Base-by-base conservation (phyloP, 2,888 invertebrate species). In the Cephonodes hylas region DNA sequence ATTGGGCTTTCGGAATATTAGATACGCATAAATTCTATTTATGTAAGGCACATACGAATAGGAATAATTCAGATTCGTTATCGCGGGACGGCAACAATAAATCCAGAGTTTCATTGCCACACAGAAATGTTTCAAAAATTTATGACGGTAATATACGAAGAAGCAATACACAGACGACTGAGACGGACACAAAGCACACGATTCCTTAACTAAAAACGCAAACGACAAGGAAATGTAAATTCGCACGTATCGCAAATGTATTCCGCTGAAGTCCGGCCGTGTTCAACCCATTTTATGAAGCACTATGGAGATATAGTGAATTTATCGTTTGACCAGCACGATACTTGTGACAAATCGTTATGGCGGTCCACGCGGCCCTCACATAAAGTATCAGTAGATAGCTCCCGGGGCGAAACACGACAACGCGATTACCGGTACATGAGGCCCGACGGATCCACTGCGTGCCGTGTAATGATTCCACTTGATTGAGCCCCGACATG, bases 401-500 rank as follows among this genome's bases (percentile, higher is more conserved):
- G 81, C 85, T 83, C 86, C 87, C 69, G 84, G 76, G 80, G 86
- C 77, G 83, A 78, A 69, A 85, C 86, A 87, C 82, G 84, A 86
- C 83, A 80, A 71, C 79, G 69, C 80, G 84, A 85, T 85, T 85
- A 84, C 76, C 62, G 77, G 71, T 76, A 83, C 79, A 76, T 67
- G 73, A 71, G 58, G 58, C 46, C 58, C 61, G 57, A 61, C 61
- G 34, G 57, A 58, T 61, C 34, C 46, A 57, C 48, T 34, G 60
- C 60, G 46, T 61, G 53, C 42, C 42, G 42, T 45, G 58, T 58
- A 61, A 61, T 61, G 61, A 58, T 61, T 60, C 53, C 48, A 42
- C 48, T 13, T 60, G 48, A 60, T 60, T 60, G 48, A 34, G 38
- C 42, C 13, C 53, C 53, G 31, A 53, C 53, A 31, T 53, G 53